Percentiles rank a stretch among this genome's conserved stretches.
Conservation (phyloP, 2,113 vertebrate genomes). For the Hepsetus odoe region DNA sequence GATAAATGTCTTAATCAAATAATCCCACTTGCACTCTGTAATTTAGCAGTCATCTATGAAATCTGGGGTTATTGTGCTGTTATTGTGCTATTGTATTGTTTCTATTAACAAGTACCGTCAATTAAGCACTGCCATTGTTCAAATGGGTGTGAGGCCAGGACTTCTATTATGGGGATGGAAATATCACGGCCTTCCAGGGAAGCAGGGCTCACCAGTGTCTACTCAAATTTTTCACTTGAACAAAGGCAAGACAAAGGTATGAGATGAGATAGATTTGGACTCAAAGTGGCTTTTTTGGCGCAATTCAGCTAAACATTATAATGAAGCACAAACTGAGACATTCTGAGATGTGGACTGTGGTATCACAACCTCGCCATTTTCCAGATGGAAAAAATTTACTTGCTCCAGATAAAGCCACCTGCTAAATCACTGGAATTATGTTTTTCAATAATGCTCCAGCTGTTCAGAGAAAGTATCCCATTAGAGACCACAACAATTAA, state of each 20-base stretch:
- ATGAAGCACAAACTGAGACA: too few species aligned
- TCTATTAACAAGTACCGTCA: neutral
- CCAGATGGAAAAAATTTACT: conserved; percentile 4
- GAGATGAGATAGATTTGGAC: neutral
- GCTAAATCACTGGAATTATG: conserved; percentile 19
- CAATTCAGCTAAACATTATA: neutral
- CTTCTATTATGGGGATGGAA: neutral
- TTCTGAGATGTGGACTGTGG: too few species aligned
- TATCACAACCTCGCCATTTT: neutral
- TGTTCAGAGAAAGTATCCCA: conserved; percentile 13
- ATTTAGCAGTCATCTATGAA: neutral
- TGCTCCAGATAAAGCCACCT: neutral
- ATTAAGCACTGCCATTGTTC: neutral
- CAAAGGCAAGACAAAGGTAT: conserved; percentile 11
- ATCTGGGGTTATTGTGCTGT: neutral
- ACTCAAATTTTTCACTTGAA: neutral
- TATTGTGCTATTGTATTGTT: neutral
- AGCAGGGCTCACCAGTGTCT: conserved; percentile 1
- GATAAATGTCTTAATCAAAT: neutral
- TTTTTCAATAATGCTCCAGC: conserved; percentile 32
- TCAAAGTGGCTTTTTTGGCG: neutral
- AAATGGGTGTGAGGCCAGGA: neutral
- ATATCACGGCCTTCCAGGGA: neutral
- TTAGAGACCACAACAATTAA: conserved; percentile 29
- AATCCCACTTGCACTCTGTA: neutral